Base-by-base conservation (phyloP, 2,113 vertebrate genomes). In the Hymenochirus boettgeri region DNA sequence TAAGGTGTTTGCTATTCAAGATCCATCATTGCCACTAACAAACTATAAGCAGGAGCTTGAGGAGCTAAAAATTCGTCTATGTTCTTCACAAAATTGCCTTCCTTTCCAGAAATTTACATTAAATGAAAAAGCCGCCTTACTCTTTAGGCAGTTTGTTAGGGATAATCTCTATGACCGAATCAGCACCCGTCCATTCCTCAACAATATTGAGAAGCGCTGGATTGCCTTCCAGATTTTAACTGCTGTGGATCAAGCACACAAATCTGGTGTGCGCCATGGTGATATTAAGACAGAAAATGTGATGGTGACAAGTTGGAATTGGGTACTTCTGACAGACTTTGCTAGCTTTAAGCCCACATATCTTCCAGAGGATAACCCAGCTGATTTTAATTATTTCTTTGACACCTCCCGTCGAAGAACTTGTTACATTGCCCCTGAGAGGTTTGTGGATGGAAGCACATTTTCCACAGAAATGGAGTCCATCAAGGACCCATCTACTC, bases 261-360 rank as follows among this genome's bases (percentile, higher is more conserved):
- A 87, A 35, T 94, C 93, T 1, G 94, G 96, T 1, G 96, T 98
- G 4, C 92, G 95, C 11, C 96, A 99, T 0, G 96, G 96, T 0
- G 96, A 99, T 76, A 99, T 99, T 62, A 98, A 99, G 80, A 98
- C 96, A 0, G 96, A 99, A 77, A 99, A 99, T 18, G 85, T 98
- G 61, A 99, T 98, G 96, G 95, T 98, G 65, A 96, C 94, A 65
- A 98, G 94, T 83, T 99, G 96, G 96, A 98, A 97, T 78, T 98
- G 96, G 96, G 93, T 97, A 48, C 90, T 98, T 72, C 85, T 99
- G 1, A 96, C 93, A 0, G 96, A 98, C 81, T 97, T 98, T 60
- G 96, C 96, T 70, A 98, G 93, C 79, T 99, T 98, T 81, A 99
- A 99, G 60, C 96, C 96, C 59, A 98, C 96, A 1, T 96, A 92